These are phyloP conservation scores for Leptobrachium leishanense DNA, from an alignment of 2,113 vertebrate genomes.

Conservation along the genomic window DNA sequence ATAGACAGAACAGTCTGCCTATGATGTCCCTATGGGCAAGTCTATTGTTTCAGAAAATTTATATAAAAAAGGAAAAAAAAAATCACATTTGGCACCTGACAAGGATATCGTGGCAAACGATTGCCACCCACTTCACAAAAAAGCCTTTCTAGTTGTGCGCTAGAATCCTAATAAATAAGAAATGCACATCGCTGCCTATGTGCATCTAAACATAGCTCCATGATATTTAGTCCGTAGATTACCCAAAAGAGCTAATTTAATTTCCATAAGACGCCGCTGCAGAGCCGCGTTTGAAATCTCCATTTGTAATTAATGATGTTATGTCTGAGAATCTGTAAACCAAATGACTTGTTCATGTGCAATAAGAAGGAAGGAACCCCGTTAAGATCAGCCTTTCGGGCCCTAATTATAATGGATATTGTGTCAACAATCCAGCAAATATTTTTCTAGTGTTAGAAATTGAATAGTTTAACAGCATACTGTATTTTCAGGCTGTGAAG, in stretches of 20 bases:
- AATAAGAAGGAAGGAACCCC: not conserved
- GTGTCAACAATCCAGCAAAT: not conserved
- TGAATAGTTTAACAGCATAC: not conserved
- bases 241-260: constrained; percentile 4
- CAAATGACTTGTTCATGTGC: not conserved
- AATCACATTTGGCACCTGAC: too few species aligned
- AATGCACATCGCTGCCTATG: too few species aligned
- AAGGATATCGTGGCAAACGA: too few species aligned
- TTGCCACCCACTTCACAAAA: too few species aligned
- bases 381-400: not conserved
- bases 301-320: constrained; percentile 25
- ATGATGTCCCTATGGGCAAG: too few species aligned
- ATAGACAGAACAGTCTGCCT: too few species aligned
- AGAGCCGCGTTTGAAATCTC: not conserved
- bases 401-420: constrained; percentile 7
- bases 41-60: too few species aligned
- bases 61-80: too few species aligned
- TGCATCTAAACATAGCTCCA: not conserved
- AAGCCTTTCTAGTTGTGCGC: too few species aligned
- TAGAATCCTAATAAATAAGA: too few species aligned
- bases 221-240: constrained; percentile 3
- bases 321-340: constrained; percentile 12
- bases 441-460: constrained; percentile 7
- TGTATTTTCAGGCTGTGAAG: not conserved
- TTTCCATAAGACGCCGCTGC: constrained; percentile 10